Evolutionary conservation across 1,140 invertebrate species (phyloP), one percentile per base, ranked within the genome.

Genomic region (Coelopa frigida): DNA sequence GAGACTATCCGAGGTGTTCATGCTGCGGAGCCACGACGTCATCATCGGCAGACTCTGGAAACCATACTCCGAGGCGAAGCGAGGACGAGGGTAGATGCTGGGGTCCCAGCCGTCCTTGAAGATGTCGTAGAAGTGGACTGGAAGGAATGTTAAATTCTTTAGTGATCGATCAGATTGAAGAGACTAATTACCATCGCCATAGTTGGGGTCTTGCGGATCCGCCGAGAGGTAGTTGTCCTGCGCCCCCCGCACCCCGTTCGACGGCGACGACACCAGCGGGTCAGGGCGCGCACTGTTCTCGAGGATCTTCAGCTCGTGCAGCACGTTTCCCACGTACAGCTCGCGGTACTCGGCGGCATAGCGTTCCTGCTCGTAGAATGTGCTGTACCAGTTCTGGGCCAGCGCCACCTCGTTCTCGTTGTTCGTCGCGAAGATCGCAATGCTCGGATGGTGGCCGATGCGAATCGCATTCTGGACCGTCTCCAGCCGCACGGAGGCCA

Each of bases 381-480:
- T 89, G 2, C 73, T 74, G 66, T 90, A 91, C 92, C 92, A 95
- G 62, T 92, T 84, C 26, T 80, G 79, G 32, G 79, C 75, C 3
- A 98, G 68, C 0, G 90, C 93, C 21, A 80, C 84, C 77, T 99
- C 95, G 66, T 98, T 98, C 73, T 99, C 96, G 70, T 99, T 99
- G 67, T 98, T 99, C 4, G 89, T 93, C 12, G 92, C 87, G 84
- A 90, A 91, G 1, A 96, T 54, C 0, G 89, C 82, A 37, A 99
- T 80, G 42, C 86, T 91, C 0, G 94, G 78, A 73, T 98, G 94
- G 66, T 89, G 78, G 50, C 91, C 85, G 5, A 99, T 72, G 45
- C 94, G 75, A 47, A 79, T 73, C 1, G 94, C 79, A 70, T 95
- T 93, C 59, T 95, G 84, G 18, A 70, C 71, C 7, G 97, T 74